These are phyloP conservation scores for Oceanites oceanicus DNA, from an alignment of 2,113 vertebrate species.

Conservation along the genomic window DNA sequence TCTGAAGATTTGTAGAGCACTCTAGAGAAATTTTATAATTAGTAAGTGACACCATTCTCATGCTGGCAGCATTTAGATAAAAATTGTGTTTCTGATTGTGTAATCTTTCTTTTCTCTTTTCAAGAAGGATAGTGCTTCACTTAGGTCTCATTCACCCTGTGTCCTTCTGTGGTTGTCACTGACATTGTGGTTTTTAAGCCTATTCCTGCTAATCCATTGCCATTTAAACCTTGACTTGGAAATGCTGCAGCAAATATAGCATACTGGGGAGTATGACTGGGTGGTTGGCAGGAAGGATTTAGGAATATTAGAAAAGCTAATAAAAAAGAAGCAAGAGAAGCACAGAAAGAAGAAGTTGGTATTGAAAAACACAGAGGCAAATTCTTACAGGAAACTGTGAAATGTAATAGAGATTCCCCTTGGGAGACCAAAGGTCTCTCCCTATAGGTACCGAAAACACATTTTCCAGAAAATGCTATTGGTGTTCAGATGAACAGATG, in stretches of 20 bases:
- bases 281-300: not conserved
- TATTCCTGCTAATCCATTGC: not conserved
- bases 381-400: not conserved
- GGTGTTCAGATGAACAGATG: not conserved
- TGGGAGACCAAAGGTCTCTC: not conserved
- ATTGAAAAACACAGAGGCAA: not conserved
- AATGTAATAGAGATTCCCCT: not conserved
- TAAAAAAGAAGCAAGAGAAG: not conserved
- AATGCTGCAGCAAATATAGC: not conserved
- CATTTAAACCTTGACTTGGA: not conserved
- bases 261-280: not conserved
- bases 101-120: not conserved
- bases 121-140: not conserved
- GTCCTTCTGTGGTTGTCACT: not conserved
- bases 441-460: not conserved
- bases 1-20: not conserved
- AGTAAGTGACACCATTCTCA: not conserved
- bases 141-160: not conserved
- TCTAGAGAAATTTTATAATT: not conserved
- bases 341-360: not conserved
- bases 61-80: not conserved
- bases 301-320: not conserved
- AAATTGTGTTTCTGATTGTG: not conserved
- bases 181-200: not conserved
- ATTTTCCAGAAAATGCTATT: not conserved